Evolutionary conservation across 37 sponge, comb jelly and placozoan genomes (phyloP), one percentile per base, ranked within the genome.

Genomic region (Spongilla lacustris): DNA sequence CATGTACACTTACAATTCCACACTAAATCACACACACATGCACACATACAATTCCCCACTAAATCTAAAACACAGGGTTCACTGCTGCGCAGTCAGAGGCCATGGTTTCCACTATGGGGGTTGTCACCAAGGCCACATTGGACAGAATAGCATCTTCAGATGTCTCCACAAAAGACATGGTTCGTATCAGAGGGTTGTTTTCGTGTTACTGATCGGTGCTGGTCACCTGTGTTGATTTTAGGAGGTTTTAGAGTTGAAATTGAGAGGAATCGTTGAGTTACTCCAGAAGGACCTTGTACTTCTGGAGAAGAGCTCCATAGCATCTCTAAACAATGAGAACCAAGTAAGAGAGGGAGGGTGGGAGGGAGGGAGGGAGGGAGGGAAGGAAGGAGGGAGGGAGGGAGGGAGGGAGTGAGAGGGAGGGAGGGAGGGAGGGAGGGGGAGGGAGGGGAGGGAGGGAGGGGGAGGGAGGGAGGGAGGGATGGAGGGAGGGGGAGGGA

Each of bases 291-390:
- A 37, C 34, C 68, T 80, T 2, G 74, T 84, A 22, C 50, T 87
- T 4, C 58, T 92, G 33, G 89, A 92, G 80, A 83, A 79, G 19
- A 88, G 76, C 68, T 67, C 71, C 0, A 32, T 92, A 6, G 75
- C 46, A 0, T 34, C 84, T 5, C 81, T 92, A 9, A 75, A 70
- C 23, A 70, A 66, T n/a, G 88, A 88, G 28, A 88, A 81, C 32
- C 89, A 88, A 58, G 92, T 92, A 25, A 76, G 36, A 25, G 22
- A 36, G 30, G 11, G 32, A 49, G 24, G 50, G 68, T 0, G 38
- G 31, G 73, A 72, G 28, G 58, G 74, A 25, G 24, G 71, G 36
- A 0, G 50, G 4, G 36, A 11, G 50, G 23, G 27, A 31, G 17
- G 11, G 19, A 1, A 73, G 2, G 27, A 25, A 27, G 12, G 14